Percentiles rank a stretch among this genome's conserved stretches.
Conservation (phyloP, 2,888 invertebrate genomes). For the Aphidius colemani region DNA sequence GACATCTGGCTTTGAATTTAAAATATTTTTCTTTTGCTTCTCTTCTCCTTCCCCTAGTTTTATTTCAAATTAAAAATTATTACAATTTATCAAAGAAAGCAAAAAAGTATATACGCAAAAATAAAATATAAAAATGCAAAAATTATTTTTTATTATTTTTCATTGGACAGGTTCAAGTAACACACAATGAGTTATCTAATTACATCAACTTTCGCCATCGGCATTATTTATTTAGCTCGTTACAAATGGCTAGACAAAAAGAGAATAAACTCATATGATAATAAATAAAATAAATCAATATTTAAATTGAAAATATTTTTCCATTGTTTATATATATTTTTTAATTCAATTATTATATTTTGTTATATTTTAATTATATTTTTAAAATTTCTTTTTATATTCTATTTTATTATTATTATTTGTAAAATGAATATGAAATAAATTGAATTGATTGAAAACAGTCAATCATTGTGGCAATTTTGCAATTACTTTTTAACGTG, state of each 20-base stretch:
- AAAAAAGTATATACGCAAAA: conserved; percentile 13
- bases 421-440: conserved; percentile 7
- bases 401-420: conserved; percentile 1
- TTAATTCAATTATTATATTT: neutral
- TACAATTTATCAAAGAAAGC: conserved; percentile 19
- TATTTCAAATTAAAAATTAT: conserved; percentile 22
- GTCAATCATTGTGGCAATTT: conserved; percentile 30
- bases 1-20: conserved; percentile 13
- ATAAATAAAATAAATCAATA: conserved; percentile 16
- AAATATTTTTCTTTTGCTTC: too few species aligned
- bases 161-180: conserved; percentile 22
- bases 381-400: neutral
- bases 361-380: neutral
- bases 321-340: neutral
- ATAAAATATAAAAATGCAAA: conserved; percentile 1
- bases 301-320: neutral
- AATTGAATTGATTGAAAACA: conserved; percentile 16
- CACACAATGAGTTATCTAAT: conserved; percentile 28
- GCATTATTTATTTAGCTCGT: conserved; percentile 38
- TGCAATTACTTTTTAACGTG: conserved; percentile 15
- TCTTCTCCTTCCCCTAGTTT: too few species aligned
- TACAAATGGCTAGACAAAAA: conserved; percentile 19
- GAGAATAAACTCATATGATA: conserved; percentile 7
- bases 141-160: neutral
- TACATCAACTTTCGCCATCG: conserved; percentile 33